phyloP scores from a whole-genome alignment of 2,113 vertebrate genomes.

The Chionodraco myersi region DNA sequence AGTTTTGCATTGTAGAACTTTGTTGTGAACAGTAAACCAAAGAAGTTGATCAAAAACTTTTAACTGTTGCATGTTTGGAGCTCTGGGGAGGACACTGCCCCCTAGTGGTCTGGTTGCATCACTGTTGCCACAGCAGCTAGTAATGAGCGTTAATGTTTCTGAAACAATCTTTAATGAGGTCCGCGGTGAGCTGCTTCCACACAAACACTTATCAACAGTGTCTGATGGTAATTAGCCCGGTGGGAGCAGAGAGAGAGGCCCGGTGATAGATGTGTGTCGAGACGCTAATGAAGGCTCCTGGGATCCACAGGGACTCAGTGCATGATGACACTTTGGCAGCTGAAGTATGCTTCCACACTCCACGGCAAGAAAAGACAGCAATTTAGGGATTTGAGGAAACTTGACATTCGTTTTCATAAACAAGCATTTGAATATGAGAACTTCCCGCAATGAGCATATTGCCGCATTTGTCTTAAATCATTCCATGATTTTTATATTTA shows the following conservation, averaged over 20 bases:
- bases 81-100: constrained; percentile 20
- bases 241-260: background rate
- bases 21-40: background rate
- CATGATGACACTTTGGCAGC: background rate
- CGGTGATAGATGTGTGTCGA: background rate
- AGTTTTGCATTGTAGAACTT: constrained; percentile 10
- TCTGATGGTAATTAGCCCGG: constrained; percentile 57
- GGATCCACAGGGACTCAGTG: background rate
- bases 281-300: constrained; percentile 14
- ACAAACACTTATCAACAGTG: constrained; percentile 47
- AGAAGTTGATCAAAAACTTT: background rate
- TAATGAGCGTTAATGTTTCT: constrained; percentile 34
- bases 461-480: too few relatives aligned
- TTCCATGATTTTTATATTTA: too few relatives aligned
- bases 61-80: constrained; percentile 13
- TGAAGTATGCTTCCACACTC: background rate
- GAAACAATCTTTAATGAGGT: constrained; percentile 55
- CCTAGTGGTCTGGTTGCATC: constrained; percentile 31
- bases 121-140: constrained; percentile 23
- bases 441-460: background rate
- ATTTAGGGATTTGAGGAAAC: too few relatives aligned
- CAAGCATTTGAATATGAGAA: background rate
- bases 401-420: background rate
- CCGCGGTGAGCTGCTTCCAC: constrained; percentile 25
- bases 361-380: background rate